Conservation (phyloP, 2,888 invertebrate genomes). For the Agriopis leucophaearia region DNA sequence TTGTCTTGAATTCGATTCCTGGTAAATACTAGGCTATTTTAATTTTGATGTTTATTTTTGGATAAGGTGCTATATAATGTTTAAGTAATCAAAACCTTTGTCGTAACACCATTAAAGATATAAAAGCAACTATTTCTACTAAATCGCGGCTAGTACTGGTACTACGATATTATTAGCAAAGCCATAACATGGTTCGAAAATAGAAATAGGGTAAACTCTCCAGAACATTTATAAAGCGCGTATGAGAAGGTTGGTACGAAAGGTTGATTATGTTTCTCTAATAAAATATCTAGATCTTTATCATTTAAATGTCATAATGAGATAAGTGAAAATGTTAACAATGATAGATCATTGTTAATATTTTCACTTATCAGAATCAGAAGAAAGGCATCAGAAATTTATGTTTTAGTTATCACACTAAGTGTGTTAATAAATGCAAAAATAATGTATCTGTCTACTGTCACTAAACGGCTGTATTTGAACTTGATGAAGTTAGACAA, state of each 20-base stretch:
- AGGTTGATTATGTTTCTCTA: slow-evolving; percentile 34
- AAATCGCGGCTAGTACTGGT: slow-evolving; percentile 11
- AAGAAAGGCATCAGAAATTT: background rate
- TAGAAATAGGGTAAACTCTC: slow-evolving; percentile 55
- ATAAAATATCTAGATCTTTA: background rate
- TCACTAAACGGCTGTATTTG: no score
- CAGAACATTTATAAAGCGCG: slow-evolving; percentile 47
- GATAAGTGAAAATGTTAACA: background rate
- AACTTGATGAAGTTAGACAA: no score
- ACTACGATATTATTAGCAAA: slow-evolving; percentile 34
- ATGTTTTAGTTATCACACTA: background rate
- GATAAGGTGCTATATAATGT: no score
- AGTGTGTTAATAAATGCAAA: background rate
- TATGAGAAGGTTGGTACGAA: slow-evolving; percentile 59
- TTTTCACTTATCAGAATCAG: no score
- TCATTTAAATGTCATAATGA: background rate
- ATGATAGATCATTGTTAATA: no score
- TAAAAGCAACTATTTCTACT: background rate
- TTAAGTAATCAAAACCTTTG: background rate
- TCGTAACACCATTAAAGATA: background rate
- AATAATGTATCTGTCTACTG: background rate
- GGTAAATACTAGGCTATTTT: no score
- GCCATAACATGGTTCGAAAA: slow-evolving; percentile 50
- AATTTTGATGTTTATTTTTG: no score
- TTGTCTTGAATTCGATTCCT: no score